Conservation (phyloP, 2,888 invertebrate species). For the Chironomus tentans region DNA sequence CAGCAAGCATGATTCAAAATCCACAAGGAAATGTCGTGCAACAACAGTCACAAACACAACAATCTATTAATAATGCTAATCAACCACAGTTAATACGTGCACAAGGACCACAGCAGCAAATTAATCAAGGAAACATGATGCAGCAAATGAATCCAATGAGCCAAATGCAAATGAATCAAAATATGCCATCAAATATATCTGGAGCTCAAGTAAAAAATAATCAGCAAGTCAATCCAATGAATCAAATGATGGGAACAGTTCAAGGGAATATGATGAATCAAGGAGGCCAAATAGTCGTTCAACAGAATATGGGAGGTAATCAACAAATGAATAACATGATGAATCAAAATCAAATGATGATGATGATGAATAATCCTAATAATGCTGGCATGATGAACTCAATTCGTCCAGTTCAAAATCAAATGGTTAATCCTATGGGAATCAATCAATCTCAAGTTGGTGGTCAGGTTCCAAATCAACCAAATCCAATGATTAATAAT, state of each 20-base stretch:
- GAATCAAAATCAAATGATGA: slow-evolving; percentile 43
- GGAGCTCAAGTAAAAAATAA: not conserved
- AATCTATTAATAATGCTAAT: slow-evolving; percentile 28
- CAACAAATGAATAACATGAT: slow-evolving; percentile 16
- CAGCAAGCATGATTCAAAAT: slow-evolving; percentile 1
- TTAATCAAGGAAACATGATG: not conserved
- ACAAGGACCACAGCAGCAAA: slow-evolving; percentile 27
- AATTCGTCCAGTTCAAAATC: slow-evolving; percentile 29
- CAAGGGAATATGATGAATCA: slow-evolving; percentile 34
- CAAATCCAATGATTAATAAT: slow-evolving; percentile 28
- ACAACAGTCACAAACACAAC: slow-evolving; percentile 24
- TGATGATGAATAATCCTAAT: slow-evolving; percentile 38
- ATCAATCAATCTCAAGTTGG: slow-evolving; percentile 28
- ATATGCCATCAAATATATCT: not conserved
- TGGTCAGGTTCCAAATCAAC: slow-evolving; percentile 35
- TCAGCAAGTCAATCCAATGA: slow-evolving; percentile 35
- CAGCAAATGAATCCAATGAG: slow-evolving; percentile 33
- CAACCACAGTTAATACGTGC: slow-evolving; percentile 27
- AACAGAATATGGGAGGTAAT: slow-evolving; percentile 33
- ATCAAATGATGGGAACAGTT: slow-evolving; percentile 22
- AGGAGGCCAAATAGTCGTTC: slow-evolving; percentile 36
- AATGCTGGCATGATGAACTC: slow-evolving; percentile 36
- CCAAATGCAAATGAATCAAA: slow-evolving; percentile 34
- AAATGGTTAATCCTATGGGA: slow-evolving; percentile 28
- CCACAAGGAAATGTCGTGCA: not conserved